Percentiles rank a stretch among this genome's conserved stretches.
Conservation (phyloP, 2,888 invertebrate genomes). For the Mesorhabditis sp. region DNA sequence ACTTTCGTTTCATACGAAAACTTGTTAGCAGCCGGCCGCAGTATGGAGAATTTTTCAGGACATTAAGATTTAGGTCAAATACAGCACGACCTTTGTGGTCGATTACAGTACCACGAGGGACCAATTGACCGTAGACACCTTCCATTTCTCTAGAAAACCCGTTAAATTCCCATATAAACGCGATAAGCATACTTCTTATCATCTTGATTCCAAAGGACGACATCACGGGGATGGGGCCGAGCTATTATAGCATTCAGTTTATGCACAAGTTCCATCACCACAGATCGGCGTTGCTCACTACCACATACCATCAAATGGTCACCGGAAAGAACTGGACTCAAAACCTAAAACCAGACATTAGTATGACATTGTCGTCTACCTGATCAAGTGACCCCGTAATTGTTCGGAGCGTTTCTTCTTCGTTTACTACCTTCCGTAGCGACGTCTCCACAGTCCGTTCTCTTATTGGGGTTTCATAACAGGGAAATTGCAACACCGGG, state of each 20-base stretch:
- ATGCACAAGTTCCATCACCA: slow-evolving; percentile 42
- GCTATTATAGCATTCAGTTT: slow-evolving; percentile 25
- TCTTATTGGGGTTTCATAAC: slow-evolving; percentile 15
- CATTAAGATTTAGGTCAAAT: not conserved
- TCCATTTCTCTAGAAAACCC: not conserved
- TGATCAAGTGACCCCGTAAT: slow-evolving; percentile 27
- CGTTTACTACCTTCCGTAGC: too few species aligned
- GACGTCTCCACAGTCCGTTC: not conserved
- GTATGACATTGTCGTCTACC: slow-evolving; percentile 13
- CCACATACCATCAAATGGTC: slow-evolving; percentile 45
- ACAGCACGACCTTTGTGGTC: not conserved
- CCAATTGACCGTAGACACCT: not conserved
- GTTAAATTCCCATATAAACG: not conserved
- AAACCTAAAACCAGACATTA: slow-evolving; percentile 26
- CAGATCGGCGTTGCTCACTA: slow-evolving; percentile 33
- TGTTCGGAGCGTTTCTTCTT: slow-evolving; percentile 31
- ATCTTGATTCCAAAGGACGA: slow-evolving; percentile 8
- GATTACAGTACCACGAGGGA: not conserved
- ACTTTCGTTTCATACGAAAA: slow-evolving; percentile 7
- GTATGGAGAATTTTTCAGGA: not conserved
- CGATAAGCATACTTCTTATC: slow-evolving; percentile 7
- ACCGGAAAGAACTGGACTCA: slow-evolving; percentile 41
- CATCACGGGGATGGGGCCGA: slow-evolving; percentile 9
- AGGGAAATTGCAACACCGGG: slow-evolving; percentile 11
- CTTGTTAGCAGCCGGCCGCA: not conserved